These are phyloP conservation scores for Polypterus bichir DNA, from an alignment of 2,113 vertebrate genomes.

Conservation along the genomic window DNA sequence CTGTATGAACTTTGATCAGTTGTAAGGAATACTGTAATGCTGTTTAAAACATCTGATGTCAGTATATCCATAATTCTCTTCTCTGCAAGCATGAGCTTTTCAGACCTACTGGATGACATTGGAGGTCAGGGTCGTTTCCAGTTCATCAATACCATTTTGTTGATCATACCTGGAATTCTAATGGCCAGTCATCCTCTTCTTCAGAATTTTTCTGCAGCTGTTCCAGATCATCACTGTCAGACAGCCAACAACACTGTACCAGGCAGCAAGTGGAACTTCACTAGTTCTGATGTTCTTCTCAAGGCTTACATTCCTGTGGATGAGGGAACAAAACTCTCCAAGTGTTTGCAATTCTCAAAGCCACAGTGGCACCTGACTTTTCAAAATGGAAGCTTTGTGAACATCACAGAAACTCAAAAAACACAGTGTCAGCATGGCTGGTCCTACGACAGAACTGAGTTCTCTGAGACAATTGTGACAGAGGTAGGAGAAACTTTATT, in stretches of 20 bases:
- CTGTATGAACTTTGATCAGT: too few species aligned
- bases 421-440: constrained; percentile 39
- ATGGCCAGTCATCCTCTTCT: constrained; percentile 45
- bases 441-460: constrained; percentile 33
- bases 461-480: constrained; percentile 34
- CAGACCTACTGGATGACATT: constrained; percentile 36
- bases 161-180: constrained; percentile 32
- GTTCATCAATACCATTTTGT: constrained; percentile 10
- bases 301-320: constrained; percentile 22
- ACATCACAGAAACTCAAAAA: background rate
- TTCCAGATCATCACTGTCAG: constrained; percentile 26
- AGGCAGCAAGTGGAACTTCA: background rate
- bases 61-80: too few species aligned
- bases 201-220: constrained; percentile 42
- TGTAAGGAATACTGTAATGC: too few species aligned
- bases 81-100: constrained; percentile 37
- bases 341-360: constrained; percentile 22
- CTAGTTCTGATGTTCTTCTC: constrained; percentile 13
- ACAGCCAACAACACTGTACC: constrained; percentile 11
- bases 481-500: constrained; percentile 31
- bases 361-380: constrained; percentile 26
- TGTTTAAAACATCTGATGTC: too few species aligned
- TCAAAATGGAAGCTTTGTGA: constrained; percentile 4
- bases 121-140: constrained; percentile 48
- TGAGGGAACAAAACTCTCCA: background rate